Evolutionary conservation across 2,797 vertebrate species (phyloP).

Genomic region (Trachops cirrhosus): DNA sequence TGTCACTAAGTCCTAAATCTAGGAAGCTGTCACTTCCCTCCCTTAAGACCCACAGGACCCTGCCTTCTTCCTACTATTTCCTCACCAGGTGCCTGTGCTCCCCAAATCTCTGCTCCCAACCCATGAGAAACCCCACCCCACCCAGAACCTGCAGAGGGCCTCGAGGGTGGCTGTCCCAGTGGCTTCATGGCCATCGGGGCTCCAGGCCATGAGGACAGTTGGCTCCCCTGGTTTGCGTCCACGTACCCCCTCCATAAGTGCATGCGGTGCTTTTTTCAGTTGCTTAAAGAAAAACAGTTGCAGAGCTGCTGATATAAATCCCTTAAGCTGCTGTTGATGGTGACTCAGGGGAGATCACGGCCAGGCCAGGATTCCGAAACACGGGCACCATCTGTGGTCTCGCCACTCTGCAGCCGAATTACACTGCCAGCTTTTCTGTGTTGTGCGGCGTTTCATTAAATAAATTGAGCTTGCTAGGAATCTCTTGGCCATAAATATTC

Average conservation of each 20-base stretch:
- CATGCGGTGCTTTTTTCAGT: conserved; percentile 54
- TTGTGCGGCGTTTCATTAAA: background rate
- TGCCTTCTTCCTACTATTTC: background rate
- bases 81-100: accelerated
- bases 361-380: background rate
- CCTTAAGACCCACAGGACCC: accelerated
- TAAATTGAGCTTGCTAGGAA: conserved; percentile 65
- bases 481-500: conserved; percentile 41
- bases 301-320: conserved; percentile 35
- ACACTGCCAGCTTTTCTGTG: conserved; percentile 14
- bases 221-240: background rate
- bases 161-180: accelerated
- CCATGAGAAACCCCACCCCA: accelerated
- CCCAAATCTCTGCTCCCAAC: background rate
- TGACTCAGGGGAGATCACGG: background rate
- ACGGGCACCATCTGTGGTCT: conserved; percentile 49
- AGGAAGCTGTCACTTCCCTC: background rate
- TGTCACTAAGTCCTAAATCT: background rate
- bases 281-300: conserved; percentile 19
- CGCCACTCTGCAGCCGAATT: background rate
- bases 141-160: background rate
- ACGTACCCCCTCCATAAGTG: background rate
- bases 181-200: background rate
- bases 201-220: accelerated
- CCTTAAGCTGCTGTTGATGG: conserved; percentile 37